Evolutionary conservation across 2,797 vertebrate species (phyloP).

Genomic region (Sebastiscus albofasciatus): DNA sequence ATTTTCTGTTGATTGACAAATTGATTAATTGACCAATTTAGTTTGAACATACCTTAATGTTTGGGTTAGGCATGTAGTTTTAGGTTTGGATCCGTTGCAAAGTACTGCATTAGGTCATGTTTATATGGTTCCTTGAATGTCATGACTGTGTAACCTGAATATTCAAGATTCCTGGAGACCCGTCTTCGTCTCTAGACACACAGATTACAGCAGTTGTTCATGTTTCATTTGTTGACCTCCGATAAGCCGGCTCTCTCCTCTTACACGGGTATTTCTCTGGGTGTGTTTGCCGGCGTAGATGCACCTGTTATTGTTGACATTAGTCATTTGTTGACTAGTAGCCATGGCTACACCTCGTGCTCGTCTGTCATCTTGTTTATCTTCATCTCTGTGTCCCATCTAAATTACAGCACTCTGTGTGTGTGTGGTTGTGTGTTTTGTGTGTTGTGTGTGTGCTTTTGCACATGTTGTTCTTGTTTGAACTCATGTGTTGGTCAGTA

Average conservation of each 20-base stretch:
- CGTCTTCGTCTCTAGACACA: too few species aligned
- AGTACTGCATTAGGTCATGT: neutral
- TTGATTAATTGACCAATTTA: neutral
- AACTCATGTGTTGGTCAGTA: neutral
- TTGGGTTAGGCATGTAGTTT: neutral
- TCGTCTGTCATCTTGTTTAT: conserved; percentile 5
- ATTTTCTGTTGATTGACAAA: neutral
- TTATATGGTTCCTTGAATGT: neutral
- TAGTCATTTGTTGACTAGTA: conserved; percentile 36
- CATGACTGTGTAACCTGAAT: neutral
- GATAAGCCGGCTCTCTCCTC: neutral
- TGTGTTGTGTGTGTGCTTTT: too few species aligned
- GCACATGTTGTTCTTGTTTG: neutral
- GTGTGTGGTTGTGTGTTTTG: neutral
- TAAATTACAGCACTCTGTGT: neutral
- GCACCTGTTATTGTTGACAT: conserved; percentile 27
- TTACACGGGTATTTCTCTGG: neutral
- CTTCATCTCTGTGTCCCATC: neutral
- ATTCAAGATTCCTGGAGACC: neutral
- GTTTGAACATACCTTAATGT: neutral
- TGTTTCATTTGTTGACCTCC: conserved; percentile 1
- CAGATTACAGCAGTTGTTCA: neutral
- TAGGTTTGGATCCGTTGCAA: neutral
- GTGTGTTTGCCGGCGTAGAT: neutral
- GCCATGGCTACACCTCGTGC: conserved; percentile 1